phyloP scores from a whole-genome alignment of 2,888 invertebrate genomes.

The Cerceris rybyensis region DNA sequence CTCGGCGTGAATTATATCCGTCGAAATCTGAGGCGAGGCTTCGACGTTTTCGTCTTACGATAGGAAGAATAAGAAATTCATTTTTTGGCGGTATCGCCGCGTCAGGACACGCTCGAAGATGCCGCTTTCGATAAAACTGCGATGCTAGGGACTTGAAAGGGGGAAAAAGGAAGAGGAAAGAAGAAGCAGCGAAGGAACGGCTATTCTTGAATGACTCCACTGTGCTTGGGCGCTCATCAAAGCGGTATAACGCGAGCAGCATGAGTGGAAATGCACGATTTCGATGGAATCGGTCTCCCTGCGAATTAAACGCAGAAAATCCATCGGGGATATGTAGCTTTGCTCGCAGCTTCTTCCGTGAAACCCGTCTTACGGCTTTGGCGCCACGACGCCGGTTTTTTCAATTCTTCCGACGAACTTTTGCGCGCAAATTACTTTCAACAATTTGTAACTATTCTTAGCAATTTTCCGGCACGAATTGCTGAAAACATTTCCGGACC shows the following conservation, averaged over 20 bases:
- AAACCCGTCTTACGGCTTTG: too few relatives aligned
- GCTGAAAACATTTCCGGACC: too few relatives aligned
- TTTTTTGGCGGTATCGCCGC: background rate
- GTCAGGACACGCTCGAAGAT: conserved; percentile 46
- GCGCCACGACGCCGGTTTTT: too few relatives aligned
- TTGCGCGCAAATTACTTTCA: too few relatives aligned
- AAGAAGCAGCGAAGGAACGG: conserved; percentile 40
- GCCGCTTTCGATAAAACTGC: conserved; percentile 54
- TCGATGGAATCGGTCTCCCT: conserved; percentile 73
- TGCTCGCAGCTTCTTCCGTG: background rate
- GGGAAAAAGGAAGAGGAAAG: conserved; percentile 29
- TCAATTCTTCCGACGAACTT: too few relatives aligned
- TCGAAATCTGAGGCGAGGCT: background rate
- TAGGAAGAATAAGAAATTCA: background rate
- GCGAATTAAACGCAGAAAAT: conserved; percentile 38
- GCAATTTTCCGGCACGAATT: too few relatives aligned
- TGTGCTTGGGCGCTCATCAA: conserved; percentile 78
- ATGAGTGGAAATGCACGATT: conserved; percentile 74
- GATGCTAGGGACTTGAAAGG: background rate
- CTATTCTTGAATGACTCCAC: conserved; percentile 77
- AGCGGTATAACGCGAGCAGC: conserved; percentile 79
- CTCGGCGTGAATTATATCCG: too few relatives aligned
- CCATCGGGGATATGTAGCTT: conserved; percentile 17
- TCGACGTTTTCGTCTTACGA: background rate
- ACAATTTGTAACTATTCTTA: too few relatives aligned